Base-by-base conservation (phyloP, 2,113 vertebrate genomes). In the Prietella phreatophila region DNA sequence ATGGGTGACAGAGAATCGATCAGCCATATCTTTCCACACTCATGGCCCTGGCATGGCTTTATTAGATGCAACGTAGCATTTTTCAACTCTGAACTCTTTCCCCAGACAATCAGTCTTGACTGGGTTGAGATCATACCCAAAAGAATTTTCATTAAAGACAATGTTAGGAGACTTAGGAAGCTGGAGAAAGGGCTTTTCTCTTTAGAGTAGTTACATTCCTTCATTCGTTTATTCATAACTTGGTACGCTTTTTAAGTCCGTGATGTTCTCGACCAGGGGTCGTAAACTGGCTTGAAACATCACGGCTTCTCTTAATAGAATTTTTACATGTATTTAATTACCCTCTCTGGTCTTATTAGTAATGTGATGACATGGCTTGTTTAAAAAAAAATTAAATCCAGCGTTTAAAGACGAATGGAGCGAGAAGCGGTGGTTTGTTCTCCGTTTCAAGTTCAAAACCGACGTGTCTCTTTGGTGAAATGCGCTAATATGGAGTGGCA, bases 1-100 rank as follows among this genome's bases (percentile, higher is more conserved):
- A 89, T 86, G 61, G 90, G 69, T 75, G 56, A 69, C 36, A 50
- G n/a, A 13, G 47, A 90, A 91, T 90, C 89, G 89, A 86, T 92
- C 88, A 87, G 75, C 82, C 83, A 80, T 67, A 50, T 69, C 87
- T 87, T 76, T 88, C 53, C 67, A 42, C 88, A 88, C 63, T 58
- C 60, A 67, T 56, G 33, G 53, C 67, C 9, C 22, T 61, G 27
- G 78, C 47, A 63, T 87, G n/a, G 60, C 61, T 61, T 65, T 65
- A 82, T 85, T 58, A 90, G 53, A 78, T 50, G 13, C 53, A 87
- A 56, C 58, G 58, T 75, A 53, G 56, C 1, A 30, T 82, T 82
- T 36, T 13, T 25, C 7, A 19, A 20, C 53, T 60, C 30, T 39
- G 33, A 61, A 61, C 30, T 61, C 20, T 39, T 82, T 8, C 33